phyloP scores from a whole-genome alignment of 2,113 vertebrate species.

The Ameiurus melas region DNA sequence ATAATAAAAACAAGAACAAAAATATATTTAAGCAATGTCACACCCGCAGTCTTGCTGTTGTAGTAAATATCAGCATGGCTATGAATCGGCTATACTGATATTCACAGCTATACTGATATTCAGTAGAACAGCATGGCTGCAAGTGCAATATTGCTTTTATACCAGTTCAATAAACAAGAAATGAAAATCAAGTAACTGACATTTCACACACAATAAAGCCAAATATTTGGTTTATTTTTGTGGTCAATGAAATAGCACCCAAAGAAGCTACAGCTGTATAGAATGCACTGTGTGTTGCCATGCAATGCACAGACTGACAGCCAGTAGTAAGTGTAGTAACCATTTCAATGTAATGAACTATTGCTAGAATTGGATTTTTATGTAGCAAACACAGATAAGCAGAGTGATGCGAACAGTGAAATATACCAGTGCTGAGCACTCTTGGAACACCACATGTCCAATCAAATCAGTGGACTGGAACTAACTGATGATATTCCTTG shows the following conservation, averaged over 20 bases:
- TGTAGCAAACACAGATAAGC: neutral
- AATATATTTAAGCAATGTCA: neutral
- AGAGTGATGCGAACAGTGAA: neutral
- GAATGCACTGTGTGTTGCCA: too few relatives aligned
- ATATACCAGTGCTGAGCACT: neutral
- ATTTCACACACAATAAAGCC: neutral
- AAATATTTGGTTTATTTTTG: neutral
- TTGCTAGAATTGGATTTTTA: neutral
- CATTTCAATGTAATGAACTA: neutral
- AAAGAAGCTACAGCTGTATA: neutral
- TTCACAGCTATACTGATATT: neutral
- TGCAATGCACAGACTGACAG: too few relatives aligned
- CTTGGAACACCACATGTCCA: neutral
- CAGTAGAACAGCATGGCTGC: neutral
- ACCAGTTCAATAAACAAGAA: neutral
- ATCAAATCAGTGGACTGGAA: neutral
- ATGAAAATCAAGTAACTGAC: neutral
- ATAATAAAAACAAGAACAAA: neutral
- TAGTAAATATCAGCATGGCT: neutral
- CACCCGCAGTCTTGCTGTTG: neutral
- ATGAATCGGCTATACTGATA: neutral
- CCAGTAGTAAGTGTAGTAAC: neutral
- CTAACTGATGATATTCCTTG: neutral
- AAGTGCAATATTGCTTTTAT: neutral
- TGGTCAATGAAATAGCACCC: neutral